These are phyloP conservation scores for Zygothrica quintamaculata DNA, from an alignment of 2,888 invertebrate genomes.

Conservation along the genomic window DNA sequence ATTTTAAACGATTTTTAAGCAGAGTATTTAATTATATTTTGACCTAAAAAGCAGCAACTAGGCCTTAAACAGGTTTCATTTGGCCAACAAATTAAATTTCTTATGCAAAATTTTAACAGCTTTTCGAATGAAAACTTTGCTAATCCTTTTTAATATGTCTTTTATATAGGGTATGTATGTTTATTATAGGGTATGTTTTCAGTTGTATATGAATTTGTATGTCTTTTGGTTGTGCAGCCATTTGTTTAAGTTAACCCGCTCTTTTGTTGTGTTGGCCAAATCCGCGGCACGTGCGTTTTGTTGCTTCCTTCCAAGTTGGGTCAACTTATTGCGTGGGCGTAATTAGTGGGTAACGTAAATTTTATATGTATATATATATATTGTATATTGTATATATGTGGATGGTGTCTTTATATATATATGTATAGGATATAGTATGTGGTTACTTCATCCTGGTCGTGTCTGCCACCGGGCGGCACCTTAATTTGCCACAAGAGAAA, in stretches of 20 bases:
- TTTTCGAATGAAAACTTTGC: too few species aligned
- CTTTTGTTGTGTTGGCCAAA: conserved; percentile 23
- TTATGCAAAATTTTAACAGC: too few species aligned
- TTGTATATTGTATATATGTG: conserved; percentile 2
- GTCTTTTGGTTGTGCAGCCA: conserved; percentile 29
- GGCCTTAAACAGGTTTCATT: too few species aligned
- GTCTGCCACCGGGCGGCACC: conserved; percentile 72
- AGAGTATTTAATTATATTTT: too few species aligned
- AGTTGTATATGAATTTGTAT: background rate
- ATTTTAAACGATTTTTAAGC: too few species aligned
- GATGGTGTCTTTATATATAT: background rate
- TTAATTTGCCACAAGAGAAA: conserved; percentile 59
- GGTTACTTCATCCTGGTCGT: conserved; percentile 45
- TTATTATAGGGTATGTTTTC: conserved; percentile 14
- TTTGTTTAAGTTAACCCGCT: conserved; percentile 42
- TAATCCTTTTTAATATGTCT: too few species aligned
- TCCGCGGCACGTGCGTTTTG: conserved; percentile 56
- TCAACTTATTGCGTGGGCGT: conserved; percentile 58
- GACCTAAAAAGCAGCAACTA: too few species aligned
- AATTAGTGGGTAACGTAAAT: conserved; percentile 48
- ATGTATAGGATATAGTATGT: conserved; percentile 12
- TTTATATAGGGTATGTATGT: too few species aligned
- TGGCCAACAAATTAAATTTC: too few species aligned
- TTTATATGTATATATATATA: conserved; percentile 16
- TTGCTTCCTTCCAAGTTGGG: conserved; percentile 26